A percentile compares a stretch with the other conserved stretches of the same genome.
phyloP scores from a whole-genome alignment of 2,113 vertebrate species.

The Canis aureus region DNA sequence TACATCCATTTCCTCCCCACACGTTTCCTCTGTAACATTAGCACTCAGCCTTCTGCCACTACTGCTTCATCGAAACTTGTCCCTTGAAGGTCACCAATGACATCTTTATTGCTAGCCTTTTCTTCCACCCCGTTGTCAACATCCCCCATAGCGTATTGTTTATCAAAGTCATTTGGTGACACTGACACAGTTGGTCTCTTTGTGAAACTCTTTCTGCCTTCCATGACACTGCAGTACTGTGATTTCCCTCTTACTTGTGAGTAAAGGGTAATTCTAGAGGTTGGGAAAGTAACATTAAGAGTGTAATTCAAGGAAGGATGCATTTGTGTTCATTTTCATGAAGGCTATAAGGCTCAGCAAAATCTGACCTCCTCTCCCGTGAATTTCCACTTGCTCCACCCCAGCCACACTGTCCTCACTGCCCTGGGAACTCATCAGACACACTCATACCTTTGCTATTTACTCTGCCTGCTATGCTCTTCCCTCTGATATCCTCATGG shows the following conservation, averaged over 20 bases:
- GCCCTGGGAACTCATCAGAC: not conserved
- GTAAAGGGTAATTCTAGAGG: slow-evolving; percentile 44
- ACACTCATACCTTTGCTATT: not conserved
- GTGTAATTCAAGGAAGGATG: not conserved
- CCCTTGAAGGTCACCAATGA: slow-evolving; percentile 78
- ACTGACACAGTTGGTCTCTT: slow-evolving; percentile 26
- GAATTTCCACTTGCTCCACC: not conserved
- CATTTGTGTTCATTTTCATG: not conserved
- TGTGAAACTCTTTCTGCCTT: slow-evolving; percentile 23
- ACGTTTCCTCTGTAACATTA: slow-evolving; percentile 39
- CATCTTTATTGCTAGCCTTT: slow-evolving; percentile 69
- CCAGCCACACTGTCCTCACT: too few species aligned
- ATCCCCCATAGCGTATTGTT: not conserved
- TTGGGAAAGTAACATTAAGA: not conserved
- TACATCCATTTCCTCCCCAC: slow-evolving; percentile 75
- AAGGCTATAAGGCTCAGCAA: not conserved
- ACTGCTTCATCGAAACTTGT: slow-evolving; percentile 56
- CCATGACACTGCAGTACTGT: slow-evolving; percentile 51
- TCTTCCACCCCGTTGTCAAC: not conserved
- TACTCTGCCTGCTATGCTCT: not conserved
- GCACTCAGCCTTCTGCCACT: not conserved
- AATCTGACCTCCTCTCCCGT: not conserved
- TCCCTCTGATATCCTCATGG: not conserved
- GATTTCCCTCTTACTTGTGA: not conserved
- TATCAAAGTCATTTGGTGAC: slow-evolving; percentile 22